Percentiles rank a stretch among this genome's conserved stretches.
phyloP scores from a whole-genome alignment of 2,113 vertebrate species.

The Astur gentilis region DNA sequence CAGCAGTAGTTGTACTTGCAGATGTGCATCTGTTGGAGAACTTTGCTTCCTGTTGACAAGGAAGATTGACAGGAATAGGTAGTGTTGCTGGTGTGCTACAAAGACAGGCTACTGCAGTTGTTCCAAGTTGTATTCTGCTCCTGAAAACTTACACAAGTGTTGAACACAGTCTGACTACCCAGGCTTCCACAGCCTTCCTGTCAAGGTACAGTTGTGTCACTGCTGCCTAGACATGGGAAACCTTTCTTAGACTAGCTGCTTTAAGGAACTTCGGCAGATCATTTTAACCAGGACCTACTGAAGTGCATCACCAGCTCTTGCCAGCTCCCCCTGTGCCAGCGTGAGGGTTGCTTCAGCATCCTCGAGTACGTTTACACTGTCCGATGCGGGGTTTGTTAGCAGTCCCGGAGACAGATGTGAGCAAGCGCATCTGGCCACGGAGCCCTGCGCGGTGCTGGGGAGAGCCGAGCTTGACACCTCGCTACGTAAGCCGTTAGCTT shows the following conservation, averaged over 20 bases:
- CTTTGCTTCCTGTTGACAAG: not conserved
- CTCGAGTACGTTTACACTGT: fast-evolving
- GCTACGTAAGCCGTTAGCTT: fast-evolving
- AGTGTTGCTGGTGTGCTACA: not conserved
- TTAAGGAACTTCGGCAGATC: not conserved
- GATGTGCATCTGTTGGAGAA: not conserved
- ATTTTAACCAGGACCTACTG: not conserved
- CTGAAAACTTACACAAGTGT: not conserved
- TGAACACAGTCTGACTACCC: fast-evolving
- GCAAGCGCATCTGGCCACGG: fast-evolving
- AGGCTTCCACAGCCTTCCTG: not conserved
- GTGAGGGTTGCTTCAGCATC: not conserved
- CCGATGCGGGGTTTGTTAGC: fast-evolving
- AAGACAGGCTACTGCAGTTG: fast-evolving
- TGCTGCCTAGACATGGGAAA: not conserved
- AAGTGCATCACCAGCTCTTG: not conserved
- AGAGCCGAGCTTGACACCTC: fast-evolving
- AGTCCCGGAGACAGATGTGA: fast-evolving
- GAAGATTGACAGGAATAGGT: not conserved
- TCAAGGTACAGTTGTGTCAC: not conserved
- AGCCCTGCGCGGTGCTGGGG: fast-evolving
- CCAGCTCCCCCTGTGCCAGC: not conserved
- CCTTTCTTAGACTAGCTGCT: not conserved
- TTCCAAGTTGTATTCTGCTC: not conserved
- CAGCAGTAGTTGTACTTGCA: not conserved